Evolutionary conservation across 2,888 invertebrate genomes (phyloP).

Genomic region (Ectemnius lituratus): DNA sequence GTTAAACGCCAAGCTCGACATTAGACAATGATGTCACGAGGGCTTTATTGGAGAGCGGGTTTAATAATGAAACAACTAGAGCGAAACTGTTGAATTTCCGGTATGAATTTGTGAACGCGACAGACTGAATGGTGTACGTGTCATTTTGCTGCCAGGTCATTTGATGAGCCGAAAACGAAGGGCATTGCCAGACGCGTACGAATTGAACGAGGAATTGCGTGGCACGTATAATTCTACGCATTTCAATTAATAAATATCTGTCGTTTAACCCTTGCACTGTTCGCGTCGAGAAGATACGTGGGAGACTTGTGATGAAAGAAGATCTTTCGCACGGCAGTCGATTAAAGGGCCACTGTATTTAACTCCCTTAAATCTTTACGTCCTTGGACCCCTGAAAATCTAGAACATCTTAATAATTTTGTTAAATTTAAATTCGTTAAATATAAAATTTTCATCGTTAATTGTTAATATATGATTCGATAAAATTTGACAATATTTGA

Average conservation of each 20-base stretch:
- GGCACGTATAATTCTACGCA: conserved; percentile 29
- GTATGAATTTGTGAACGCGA: conserved; percentile 26
- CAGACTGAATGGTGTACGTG: conserved; percentile 15
- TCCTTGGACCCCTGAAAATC: no score
- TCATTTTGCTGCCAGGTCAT: conserved; percentile 42
- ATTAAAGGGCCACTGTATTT: background rate
- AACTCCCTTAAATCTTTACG: no score
- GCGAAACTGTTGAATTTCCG: conserved; percentile 32
- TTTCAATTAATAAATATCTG: conserved; percentile 37
- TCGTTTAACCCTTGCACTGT: conserved; percentile 38
- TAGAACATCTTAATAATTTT: no score
- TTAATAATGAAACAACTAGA: conserved; percentile 7
- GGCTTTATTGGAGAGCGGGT: background rate
- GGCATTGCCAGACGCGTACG: conserved; percentile 25
- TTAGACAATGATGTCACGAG: background rate
- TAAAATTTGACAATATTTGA: no score
- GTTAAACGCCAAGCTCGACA: background rate
- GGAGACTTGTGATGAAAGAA: background rate
- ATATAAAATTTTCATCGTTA: no score
- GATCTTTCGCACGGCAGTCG: background rate
- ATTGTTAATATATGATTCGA: no score
- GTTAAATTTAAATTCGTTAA: no score
- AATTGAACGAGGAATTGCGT: conserved; percentile 30
- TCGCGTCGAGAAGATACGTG: background rate
- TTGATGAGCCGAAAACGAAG: conserved; percentile 33